A percentile compares a stretch with the other conserved stretches of the same genome.
Evolutionary conservation across 2,113 vertebrate species (phyloP).

Genomic region (Aldabrachelys gigantea): DNA sequence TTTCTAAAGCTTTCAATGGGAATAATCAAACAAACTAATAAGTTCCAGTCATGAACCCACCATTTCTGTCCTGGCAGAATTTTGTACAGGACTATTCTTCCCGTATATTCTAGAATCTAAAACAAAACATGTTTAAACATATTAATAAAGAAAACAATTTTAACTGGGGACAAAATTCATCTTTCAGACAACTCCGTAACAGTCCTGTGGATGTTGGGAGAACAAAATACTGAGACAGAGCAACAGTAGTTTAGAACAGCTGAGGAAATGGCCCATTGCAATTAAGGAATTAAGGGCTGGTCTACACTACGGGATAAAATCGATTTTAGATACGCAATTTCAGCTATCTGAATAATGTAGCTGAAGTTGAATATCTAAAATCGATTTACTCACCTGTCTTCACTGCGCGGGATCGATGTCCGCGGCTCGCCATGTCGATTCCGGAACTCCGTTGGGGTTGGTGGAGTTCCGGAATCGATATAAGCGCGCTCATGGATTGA

Average conservation of each 20-base stretch:
- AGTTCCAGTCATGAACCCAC: neutral
- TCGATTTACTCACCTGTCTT: too few relatives aligned
- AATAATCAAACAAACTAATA: neutral
- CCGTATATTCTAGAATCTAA: neutral
- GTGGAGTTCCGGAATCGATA: too few relatives aligned
- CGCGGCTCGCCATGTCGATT: too few relatives aligned
- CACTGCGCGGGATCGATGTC: too few relatives aligned
- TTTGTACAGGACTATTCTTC: neutral
- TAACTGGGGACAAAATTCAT: neutral
- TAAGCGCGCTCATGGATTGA: too few relatives aligned
- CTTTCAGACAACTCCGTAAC: neutral
- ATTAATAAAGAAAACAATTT: neutral
- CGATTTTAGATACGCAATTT: too few relatives aligned
- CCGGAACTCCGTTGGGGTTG: too few relatives aligned
- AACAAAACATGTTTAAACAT: neutral
- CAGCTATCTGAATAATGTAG: too few relatives aligned
- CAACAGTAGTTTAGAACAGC: neutral
- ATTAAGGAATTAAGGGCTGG: conserved; percentile 20
- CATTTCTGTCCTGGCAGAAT: neutral
- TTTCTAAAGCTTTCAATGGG: conserved; percentile 1
- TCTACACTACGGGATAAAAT: too few relatives aligned
- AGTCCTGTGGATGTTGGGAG: neutral
- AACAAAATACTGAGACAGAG: neutral
- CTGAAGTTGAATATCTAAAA: too few relatives aligned
- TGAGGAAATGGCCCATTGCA: neutral